phyloP scores from a whole-genome alignment of 2,888 invertebrate genomes.

The Pyrgus malvae region DNA sequence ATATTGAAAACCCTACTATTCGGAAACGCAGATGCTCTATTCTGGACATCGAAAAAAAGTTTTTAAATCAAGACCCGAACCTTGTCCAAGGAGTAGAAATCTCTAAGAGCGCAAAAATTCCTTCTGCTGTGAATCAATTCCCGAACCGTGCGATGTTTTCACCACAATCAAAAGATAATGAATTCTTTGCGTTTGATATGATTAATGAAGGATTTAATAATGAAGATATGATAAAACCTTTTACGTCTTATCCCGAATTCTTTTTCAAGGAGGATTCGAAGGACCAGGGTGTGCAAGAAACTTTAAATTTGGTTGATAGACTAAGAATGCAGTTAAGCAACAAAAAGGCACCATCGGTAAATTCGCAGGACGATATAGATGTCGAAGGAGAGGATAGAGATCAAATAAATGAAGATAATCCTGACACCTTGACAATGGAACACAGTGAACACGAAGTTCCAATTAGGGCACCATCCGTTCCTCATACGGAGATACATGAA shows the following conservation, averaged over 20 bases:
- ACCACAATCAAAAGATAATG: slow-evolving; percentile 85
- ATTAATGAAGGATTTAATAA: slow-evolving; percentile 85
- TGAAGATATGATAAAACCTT: slow-evolving; percentile 85
- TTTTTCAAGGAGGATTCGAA: slow-evolving; percentile 89
- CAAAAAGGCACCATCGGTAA: slow-evolving; percentile 82
- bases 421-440: not conserved
- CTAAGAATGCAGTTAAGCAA: slow-evolving; percentile 86
- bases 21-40: slow-evolving; percentile 53
- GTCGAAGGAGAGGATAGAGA: slow-evolving; percentile 39
- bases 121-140: slow-evolving; percentile 63
- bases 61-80: slow-evolving; percentile 65
- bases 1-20: slow-evolving; percentile 57
- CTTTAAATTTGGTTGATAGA: slow-evolving; percentile 91
- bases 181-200: slow-evolving; percentile 85
- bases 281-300: slow-evolving; percentile 90
- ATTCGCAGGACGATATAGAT: slow-evolving; percentile 40
- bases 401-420: not conserved
- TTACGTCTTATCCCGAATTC: slow-evolving; percentile 84
- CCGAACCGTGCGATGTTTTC: slow-evolving; percentile 86
- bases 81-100: slow-evolving; percentile 73
- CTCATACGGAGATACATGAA: slow-evolving; percentile 25
- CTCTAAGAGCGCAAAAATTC: slow-evolving; percentile 74
- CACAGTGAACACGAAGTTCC: slow-evolving; percentile 2
- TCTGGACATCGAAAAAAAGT: slow-evolving; percentile 67
- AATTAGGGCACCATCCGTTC: slow-evolving; percentile 7